These are phyloP conservation scores for Drosophila eugracilis DNA, from an alignment of 1,140 invertebrate species.

Conservation along the genomic window DNA sequence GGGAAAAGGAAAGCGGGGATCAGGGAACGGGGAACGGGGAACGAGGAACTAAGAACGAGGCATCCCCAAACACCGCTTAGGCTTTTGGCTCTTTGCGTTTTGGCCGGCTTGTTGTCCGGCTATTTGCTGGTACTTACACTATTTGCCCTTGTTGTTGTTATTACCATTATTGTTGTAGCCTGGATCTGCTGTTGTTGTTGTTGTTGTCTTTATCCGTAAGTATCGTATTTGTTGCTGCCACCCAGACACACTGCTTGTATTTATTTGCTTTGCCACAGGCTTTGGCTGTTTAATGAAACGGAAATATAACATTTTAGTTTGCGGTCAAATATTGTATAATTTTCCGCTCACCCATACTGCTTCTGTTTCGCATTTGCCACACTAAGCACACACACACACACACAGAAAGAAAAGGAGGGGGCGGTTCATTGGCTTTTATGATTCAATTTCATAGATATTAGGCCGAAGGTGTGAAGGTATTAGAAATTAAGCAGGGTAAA, in stretches of 20 bases:
- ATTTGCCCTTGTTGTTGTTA: slow-evolving; percentile 30
- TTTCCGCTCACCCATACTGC: slow-evolving; percentile 8
- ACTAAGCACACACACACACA: slow-evolving; percentile 13
- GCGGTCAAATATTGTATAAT: slow-evolving; percentile 74
- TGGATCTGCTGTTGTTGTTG: slow-evolving; percentile 23
- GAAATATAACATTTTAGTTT: slow-evolving; percentile 77
- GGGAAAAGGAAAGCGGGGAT: slow-evolving; percentile 3
- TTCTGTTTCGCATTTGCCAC: slow-evolving; percentile 7
- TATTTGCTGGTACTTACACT: slow-evolving; percentile 64
- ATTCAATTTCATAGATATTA: slow-evolving; percentile 43
- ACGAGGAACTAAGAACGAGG: no score
- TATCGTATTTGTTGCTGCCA: background rate
- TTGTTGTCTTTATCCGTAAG: background rate
- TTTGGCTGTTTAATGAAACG: slow-evolving; percentile 79
- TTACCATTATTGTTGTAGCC: background rate
- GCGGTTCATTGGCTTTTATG: slow-evolving; percentile 27
- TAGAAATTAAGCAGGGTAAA: background rate
- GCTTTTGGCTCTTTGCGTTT: slow-evolving; percentile 30
- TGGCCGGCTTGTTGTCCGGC: slow-evolving; percentile 52
- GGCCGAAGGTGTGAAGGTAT: slow-evolving; percentile 27
- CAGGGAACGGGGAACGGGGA: background rate
- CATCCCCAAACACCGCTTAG: slow-evolving; percentile 28
- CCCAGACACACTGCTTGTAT: slow-evolving; percentile 32
- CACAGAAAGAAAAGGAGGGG: background rate
- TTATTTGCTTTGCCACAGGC: slow-evolving; percentile 63